Conservation (phyloP, 1,140 invertebrate species). For the Lordiphosa clarofinis region DNA sequence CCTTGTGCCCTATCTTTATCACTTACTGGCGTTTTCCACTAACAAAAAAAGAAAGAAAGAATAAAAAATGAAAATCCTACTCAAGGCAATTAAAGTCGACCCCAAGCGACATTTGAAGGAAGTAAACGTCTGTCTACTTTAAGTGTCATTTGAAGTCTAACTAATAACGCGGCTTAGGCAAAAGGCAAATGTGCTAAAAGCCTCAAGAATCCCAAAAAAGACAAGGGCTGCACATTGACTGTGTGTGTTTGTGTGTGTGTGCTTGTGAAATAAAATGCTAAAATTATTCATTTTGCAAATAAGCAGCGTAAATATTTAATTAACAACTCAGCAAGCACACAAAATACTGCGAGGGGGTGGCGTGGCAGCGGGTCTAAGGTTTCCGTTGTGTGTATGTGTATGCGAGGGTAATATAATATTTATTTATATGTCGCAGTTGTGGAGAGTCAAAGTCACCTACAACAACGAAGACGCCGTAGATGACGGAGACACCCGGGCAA, state of each 20-base stretch:
- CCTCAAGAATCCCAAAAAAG: conserved; percentile 6
- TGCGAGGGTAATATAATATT: conserved; percentile 66
- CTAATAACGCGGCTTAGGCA: conserved; percentile 1
- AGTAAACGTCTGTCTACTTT: neutral
- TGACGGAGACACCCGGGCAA: conserved; percentile 37
- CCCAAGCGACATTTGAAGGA: conserved; percentile 2
- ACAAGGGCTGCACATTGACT: conserved; percentile 3
- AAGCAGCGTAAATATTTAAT: conserved; percentile 77
- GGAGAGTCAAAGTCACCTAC: conserved; percentile 52
- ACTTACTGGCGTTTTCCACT: neutral
- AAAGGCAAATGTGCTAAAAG: conserved; percentile 8
- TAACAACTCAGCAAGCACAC: conserved; percentile 59
- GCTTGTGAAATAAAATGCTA: conserved; percentile 68
- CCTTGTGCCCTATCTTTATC: conserved; percentile 5
- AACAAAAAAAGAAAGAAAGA: neutral
- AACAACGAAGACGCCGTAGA: conserved; percentile 16
- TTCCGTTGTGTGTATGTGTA: conserved; percentile 10
- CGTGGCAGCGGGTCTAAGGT: conserved; percentile 49
- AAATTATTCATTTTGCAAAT: conserved; percentile 78
- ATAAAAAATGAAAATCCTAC: conserved; percentile 8
- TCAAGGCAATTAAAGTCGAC: conserved; percentile 2
- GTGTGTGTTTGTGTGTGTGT: conserved; percentile 1
- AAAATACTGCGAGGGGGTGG: conserved; percentile 8
- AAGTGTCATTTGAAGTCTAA: conserved; percentile 11
- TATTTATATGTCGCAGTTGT: conserved; percentile 57